Percentiles rank a stretch among this genome's conserved stretches.
Evolutionary conservation across 2,888 invertebrate species (phyloP).

Genomic region (Watsonalla cultraria): DNA sequence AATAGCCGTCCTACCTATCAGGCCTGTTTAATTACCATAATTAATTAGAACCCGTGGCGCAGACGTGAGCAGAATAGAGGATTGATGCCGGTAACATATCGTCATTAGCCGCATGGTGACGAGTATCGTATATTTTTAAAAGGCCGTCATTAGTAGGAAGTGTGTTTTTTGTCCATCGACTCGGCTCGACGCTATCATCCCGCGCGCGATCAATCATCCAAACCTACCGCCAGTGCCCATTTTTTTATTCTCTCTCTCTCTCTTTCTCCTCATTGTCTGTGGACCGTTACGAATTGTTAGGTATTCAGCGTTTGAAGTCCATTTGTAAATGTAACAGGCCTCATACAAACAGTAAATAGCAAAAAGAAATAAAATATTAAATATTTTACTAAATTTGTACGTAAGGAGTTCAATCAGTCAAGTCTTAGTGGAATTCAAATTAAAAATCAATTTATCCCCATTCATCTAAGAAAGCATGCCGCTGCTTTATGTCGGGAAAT

Average conservation of each 20-base stretch:
- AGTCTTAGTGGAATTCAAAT: too few relatives aligned
- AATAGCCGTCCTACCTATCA: constrained; percentile 42
- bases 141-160: constrained; percentile 65
- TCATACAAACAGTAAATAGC: background rate
- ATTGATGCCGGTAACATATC: constrained; percentile 72
- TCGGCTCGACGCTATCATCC: constrained; percentile 45
- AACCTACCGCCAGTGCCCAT: constrained; percentile 19
- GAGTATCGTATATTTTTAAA: constrained; percentile 58
- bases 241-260: constrained; percentile 7
- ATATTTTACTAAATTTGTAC: too few relatives aligned
- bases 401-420: too few relatives aligned
- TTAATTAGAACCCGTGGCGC: constrained; percentile 71
- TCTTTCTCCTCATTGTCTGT: constrained; percentile 14
- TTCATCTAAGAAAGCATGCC: too few relatives aligned
- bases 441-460: too few relatives aligned
- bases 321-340: constrained; percentile 1
- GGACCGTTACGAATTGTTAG: constrained; percentile 46
- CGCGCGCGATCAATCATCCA: constrained; percentile 61
- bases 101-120: constrained; percentile 63
- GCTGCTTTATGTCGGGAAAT: too few relatives aligned
- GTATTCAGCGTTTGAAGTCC: constrained; percentile 12
- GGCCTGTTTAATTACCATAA: constrained; percentile 72
- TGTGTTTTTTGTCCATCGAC: constrained; percentile 51
- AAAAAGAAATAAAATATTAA: too few relatives aligned
- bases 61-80: constrained; percentile 70